phyloP scores from a whole-genome alignment of 2,797 vertebrate genomes.

The Atherinosoma microstoma region DNA sequence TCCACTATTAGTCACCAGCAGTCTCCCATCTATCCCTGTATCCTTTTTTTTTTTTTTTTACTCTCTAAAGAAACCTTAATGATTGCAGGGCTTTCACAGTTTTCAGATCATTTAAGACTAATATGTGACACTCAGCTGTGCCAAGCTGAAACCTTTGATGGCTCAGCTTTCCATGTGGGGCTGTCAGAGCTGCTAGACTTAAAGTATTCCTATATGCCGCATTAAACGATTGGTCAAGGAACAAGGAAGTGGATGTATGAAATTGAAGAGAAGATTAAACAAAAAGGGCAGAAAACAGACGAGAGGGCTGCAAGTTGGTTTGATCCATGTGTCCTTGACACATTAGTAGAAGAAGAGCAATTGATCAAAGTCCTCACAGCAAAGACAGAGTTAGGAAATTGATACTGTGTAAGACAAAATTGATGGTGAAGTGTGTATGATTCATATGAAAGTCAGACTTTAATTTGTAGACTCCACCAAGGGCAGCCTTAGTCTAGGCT shows the following conservation, averaged over 20 bases:
- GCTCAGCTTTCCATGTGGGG: conserved; percentile 62
- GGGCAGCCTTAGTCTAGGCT: conserved; percentile 20
- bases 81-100: conserved; percentile 76
- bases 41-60: conserved; percentile 37
- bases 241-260: conserved; percentile 62
- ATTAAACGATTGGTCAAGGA: conserved; percentile 76
- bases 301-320: conserved; percentile 51
- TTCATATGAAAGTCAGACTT: conserved; percentile 33
- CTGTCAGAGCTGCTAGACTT: conserved; percentile 75
- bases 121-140: conserved; percentile 78
- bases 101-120: conserved; percentile 81
- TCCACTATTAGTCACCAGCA: conserved; percentile 53
- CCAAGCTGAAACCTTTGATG: conserved; percentile 78
- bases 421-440: conserved; percentile 40
- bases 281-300: conserved; percentile 23
- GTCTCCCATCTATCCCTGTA: conserved; percentile 41
- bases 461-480: conserved; percentile 29
- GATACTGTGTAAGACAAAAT: conserved; percentile 42
- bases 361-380: conserved; percentile 57
- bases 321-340: conserved; percentile 57
- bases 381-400: conserved; percentile 44
- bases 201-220: conserved; percentile 62
- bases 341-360: conserved; percentile 44
- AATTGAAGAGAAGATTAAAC: conserved; percentile 60
- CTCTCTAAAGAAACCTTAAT: conserved; percentile 72